These are phyloP conservation scores for Cheilosia urbana DNA, from an alignment of 2,888 invertebrate species.

Conservation along the genomic window DNA sequence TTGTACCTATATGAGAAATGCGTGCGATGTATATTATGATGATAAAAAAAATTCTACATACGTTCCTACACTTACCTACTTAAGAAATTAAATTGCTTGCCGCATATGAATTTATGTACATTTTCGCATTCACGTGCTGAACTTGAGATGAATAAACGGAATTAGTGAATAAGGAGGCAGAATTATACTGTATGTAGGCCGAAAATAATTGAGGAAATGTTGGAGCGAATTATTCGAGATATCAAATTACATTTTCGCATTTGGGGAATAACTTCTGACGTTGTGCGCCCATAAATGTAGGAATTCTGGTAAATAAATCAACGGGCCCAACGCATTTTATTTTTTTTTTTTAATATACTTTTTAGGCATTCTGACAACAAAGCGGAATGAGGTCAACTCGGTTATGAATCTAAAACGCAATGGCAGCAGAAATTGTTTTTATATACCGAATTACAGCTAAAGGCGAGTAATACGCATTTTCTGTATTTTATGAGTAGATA, in stretches of 20 bases:
- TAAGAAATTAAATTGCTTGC: neutral
- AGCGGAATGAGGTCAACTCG: too few species aligned
- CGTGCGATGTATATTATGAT: neutral
- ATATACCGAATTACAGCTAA: too few species aligned
- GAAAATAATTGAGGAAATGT: constrained; percentile 24
- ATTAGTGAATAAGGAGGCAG: neutral
- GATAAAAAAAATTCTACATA: neutral
- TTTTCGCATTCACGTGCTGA: constrained; percentile 33
- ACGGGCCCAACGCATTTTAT: too few species aligned
- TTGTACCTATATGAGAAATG: constrained; percentile 29
- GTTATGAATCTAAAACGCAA: too few species aligned
- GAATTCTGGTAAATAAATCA: neutral
- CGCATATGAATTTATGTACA: neutral
- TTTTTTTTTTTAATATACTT: too few species aligned
- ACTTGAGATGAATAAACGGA: constrained; percentile 30
- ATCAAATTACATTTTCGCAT: constrained; percentile 15
- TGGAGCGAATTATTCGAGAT: neutral
- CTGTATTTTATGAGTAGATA: too few species aligned
- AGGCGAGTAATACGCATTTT: too few species aligned
- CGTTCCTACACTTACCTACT: neutral
- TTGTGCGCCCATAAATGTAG: neutral
- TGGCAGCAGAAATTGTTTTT: too few species aligned
- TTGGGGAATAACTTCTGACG: neutral
- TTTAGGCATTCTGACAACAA: too few species aligned
- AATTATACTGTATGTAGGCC: neutral